Evolutionary conservation across 2,888 invertebrate species (phyloP), one percentile per base, ranked within the genome.

Genomic region (Ophion ellenae): DNA sequence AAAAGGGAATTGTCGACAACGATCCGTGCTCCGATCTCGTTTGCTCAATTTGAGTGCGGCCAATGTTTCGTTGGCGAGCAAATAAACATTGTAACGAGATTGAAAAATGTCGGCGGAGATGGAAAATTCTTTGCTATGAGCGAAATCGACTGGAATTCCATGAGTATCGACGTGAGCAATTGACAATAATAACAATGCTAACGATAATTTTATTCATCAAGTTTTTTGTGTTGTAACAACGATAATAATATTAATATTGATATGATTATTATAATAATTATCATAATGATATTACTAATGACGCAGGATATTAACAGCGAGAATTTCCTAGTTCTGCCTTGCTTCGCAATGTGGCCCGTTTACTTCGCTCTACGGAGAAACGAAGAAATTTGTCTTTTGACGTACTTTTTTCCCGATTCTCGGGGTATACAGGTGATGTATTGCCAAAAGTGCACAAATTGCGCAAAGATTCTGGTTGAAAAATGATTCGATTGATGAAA

Each of bases 121-220:
- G 94, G 94, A 24, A 91, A 89, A 83, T 95, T 95, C 90, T 95
- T 95, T 82, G 89, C 94, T 57, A 92, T 95, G 84, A 93, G 93
- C 36, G 95, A 95, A 90, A 90, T 93, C 6, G 93, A 94, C 86
- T 95, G 95, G 95, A 91, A 90, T 83, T 90, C 90, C 17, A 91
- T 91, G 89, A 87, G 92, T 74, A 89, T 95, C 53, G 88, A 91
- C 84, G 95, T 95, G 91, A 90, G 47, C 1, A 47, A 28, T 17
- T 64, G n/a, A 57, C 47, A 20, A 74, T 83, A 45, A 67, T 32
- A 59, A 45, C 9, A 67, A 28, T 28, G n/a, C 17, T 24, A 24
- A 47, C 24, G n/a, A 24, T 63, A 0, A 63, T 40, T 40, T 7
- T 64, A 28, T 64, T 36, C 4, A 24, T 53, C 53, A 17, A 53